Percentiles rank a stretch among this genome's conserved stretches.
phyloP scores from a whole-genome alignment of 2,113 vertebrate species.

The Meriones unguiculatus region DNA sequence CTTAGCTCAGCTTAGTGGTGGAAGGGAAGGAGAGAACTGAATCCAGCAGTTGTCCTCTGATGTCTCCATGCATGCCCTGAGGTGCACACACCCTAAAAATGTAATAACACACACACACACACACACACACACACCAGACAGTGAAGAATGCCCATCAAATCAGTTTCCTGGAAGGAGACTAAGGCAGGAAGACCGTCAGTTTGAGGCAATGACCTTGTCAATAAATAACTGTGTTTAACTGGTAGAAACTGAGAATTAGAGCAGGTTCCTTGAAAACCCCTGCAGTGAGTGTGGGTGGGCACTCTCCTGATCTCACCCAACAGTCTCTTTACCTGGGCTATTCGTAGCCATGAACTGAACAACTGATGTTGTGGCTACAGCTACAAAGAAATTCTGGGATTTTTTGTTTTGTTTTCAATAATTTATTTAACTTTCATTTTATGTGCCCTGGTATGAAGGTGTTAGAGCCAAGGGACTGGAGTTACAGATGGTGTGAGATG shows the following conservation, averaged over 20 bases:
- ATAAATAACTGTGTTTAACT: not conserved
- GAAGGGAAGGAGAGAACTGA: not conserved
- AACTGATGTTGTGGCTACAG: not conserved
- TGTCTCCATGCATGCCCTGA: not conserved
- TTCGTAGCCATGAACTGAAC: no score
- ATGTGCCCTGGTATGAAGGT: not conserved
- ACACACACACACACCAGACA: not conserved
- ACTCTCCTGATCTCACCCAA: not conserved
- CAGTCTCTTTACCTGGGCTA: not conserved
- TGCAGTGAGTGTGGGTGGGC: no score
- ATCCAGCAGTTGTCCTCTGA: not conserved
- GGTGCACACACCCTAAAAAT: not conserved
- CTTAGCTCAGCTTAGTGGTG: not conserved
- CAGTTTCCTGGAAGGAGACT: not conserved
- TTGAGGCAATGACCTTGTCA: not conserved
- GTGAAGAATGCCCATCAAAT: not conserved
- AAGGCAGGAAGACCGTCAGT: not conserved
- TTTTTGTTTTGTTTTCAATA: not conserved
- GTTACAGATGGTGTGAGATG: not conserved
- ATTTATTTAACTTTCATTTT: not conserved
- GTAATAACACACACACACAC: not conserved
- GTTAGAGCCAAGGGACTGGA: not conserved
- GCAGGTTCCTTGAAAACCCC: not conserved
- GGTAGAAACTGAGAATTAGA: not conserved
- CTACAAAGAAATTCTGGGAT: not conserved